phyloP scores from a whole-genome alignment of 2,888 invertebrate genomes.

The Sarcophaga subvicina region DNA sequence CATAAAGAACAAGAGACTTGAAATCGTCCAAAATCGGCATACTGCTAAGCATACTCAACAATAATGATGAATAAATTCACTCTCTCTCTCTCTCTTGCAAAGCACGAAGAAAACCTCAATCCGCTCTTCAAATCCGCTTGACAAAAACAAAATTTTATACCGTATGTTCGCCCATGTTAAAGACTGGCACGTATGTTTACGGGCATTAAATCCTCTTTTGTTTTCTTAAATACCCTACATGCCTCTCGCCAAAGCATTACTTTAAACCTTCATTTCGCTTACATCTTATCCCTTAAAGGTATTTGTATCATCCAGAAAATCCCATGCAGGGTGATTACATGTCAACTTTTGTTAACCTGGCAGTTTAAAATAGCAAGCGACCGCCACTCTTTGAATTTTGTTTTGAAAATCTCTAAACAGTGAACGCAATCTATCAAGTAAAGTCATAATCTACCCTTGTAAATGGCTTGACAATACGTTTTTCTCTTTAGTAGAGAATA shows the following conservation, averaged over 20 bases:
- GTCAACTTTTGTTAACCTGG: background rate
- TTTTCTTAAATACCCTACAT: conserved; percentile 69
- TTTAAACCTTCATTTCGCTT: too few species aligned
- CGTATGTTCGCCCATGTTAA: conserved; percentile 77
- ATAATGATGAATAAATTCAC: conserved; percentile 69
- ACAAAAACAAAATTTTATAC: conserved; percentile 72
- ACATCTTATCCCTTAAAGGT: background rate
- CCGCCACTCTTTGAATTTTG: conserved; percentile 49
- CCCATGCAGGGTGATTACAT: background rate
- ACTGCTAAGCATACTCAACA: conserved; percentile 79
- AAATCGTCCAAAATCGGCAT: conserved; percentile 74
- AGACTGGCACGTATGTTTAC: conserved; percentile 62
- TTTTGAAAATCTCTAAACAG: conserved; percentile 22
- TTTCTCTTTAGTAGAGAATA: conserved; percentile 75
- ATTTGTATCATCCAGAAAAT: background rate
- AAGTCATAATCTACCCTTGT: conserved; percentile 68
- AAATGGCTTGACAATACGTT: conserved; percentile 78
- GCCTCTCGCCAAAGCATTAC: background rate
- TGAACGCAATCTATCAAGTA: conserved; percentile 60
- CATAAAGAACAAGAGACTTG: conserved; percentile 62
- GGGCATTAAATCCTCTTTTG: conserved; percentile 62
- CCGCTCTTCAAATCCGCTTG: conserved; percentile 67
- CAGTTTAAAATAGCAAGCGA: background rate
- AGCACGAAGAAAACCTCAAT: conserved; percentile 71
- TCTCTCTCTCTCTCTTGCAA: conserved; percentile 18